These are phyloP conservation scores for Forbesichthys papilliferus DNA, from an alignment of 2,113 vertebrate species.

Conservation along the genomic window DNA sequence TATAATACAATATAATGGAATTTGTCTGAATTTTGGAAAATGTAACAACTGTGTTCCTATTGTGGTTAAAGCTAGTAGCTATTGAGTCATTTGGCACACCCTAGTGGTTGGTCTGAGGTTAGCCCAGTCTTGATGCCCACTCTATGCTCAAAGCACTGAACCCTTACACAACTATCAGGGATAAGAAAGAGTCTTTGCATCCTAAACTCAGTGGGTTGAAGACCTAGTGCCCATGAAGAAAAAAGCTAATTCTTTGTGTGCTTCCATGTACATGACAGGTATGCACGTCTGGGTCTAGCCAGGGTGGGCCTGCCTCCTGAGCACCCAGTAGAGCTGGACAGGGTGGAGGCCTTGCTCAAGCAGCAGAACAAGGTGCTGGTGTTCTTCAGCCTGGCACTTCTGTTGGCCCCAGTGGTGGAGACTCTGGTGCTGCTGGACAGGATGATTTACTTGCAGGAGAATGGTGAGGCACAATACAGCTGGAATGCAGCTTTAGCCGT, in stretches of 20 bases:
- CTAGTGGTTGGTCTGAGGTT: too few relatives aligned
- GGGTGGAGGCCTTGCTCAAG: conserved; percentile 72
- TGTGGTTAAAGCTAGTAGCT: too few relatives aligned
- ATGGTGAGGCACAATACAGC: conserved; percentile 67
- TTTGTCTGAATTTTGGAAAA: too few relatives aligned
- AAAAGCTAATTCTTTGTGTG: not conserved
- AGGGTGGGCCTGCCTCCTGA: conserved; percentile 79
- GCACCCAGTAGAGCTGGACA: conserved; percentile 53
- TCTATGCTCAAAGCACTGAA: too few relatives aligned
- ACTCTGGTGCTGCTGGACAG: conserved; percentile 89
- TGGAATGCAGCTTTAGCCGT: not conserved
- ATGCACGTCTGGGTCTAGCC: conserved; percentile 80
- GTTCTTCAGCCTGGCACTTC: conserved; percentile 85
- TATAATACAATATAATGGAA: too few relatives aligned
- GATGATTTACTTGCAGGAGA: conserved; percentile 89
- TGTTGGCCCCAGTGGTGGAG: conserved; percentile 88
- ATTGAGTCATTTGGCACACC: too few relatives aligned
- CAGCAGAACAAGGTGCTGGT: conserved; percentile 85
- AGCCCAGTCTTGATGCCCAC: too few relatives aligned
- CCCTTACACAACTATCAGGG: too few relatives aligned
- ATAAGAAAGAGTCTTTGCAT: not conserved
- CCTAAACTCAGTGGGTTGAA: not conserved
- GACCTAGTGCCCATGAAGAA: not conserved
- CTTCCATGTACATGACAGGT: conserved; percentile 68
- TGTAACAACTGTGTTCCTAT: too few relatives aligned